Evolutionary conservation across 2,113 vertebrate species (phyloP), one percentile per base, ranked within the genome.

Genomic region (Chionis minor): DNA sequence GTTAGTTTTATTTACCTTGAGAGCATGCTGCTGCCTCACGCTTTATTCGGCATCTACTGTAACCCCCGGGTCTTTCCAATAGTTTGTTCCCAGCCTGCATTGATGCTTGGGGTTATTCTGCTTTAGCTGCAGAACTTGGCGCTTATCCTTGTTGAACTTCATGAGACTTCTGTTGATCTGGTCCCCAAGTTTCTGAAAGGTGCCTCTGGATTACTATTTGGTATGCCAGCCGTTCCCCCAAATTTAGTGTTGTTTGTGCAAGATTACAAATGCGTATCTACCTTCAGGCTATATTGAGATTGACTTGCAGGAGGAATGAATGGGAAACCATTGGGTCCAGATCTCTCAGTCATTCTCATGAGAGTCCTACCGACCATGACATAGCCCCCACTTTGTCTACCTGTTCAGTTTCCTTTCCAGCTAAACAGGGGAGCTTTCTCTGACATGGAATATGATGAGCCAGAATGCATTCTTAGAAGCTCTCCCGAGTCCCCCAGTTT

Each of bases 1-100:
- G 78, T 75, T 90, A 90, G 56, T 70, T 94, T 75, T 96, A 78
- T 92, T 95, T 93, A 59, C 88, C 71, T 80, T 82, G 58, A 80
- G 82, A 92, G 35, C 66, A 30, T 0, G 27, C 79, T 88, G 92
- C 62, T 93, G 49, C 78, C 85, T 92, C 30, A 6, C 88, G 71
- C 91, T 94, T 93, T 88, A 47, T 62, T 93, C 96, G 95, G 86
- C 88, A 85, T 88, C 40, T 14, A 4, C 66, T 82, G 40, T 56
- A 92, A 70, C 66, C 49, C 58, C 40, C 0, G 4, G 40, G 52
- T 75, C 72, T 93, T 92, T 56, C 56, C 49, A 86, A 5, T 49
- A 61, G 35, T 47, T 59, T 72, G 35, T 59, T 90, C 70, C 54
- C 56, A 49, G 66, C 49, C 52, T 90, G 33, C 44, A 7, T 8